Evolutionary conservation across 1,140 invertebrate genomes (phyloP), one percentile per base, ranked within the genome.

Genomic region (Berghia stephanieae): DNA sequence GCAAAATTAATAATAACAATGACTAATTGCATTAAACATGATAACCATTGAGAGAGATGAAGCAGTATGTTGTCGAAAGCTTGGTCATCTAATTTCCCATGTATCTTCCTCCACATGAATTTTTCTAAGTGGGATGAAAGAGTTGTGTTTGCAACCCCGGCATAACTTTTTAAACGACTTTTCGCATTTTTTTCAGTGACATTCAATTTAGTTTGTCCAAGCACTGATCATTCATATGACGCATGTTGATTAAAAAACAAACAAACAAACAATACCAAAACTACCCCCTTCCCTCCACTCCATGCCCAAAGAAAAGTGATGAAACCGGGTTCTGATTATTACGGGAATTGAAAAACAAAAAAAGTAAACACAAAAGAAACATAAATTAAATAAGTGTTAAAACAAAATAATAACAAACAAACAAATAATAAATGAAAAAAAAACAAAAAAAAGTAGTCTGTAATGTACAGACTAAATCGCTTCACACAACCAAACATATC

Each of bases 101-200:
- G n/a, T n/a, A n/a, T n/a, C n/a, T n/a, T n/a, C n/a, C n/a, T n/a
- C n/a, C n/a, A n/a, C n/a, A n/a, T n/a, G n/a, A n/a, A n/a, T n/a
- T n/a, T n/a, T n/a, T n/a, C n/a, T n/a, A n/a, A n/a, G n/a, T n/a
- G n/a, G n/a, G n/a, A n/a, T n/a, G n/a, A n/a, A n/a, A n/a, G n/a
- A n/a, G n/a, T n/a, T n/a, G n/a, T n/a, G n/a, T n/a, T n/a, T n/a
- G n/a, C n/a, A n/a, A n/a, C n/a, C n/a, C n/a, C 57, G 27, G 70
- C n/a, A 55, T 73, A 49, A 13, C 46, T 72, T 38, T 42, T 21
- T 49, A 77, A 27, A 34, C 66, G 67, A 36, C 42, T 18, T 72
- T 1, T 43, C 38, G 38, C 1, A 40, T 21, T n/a, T 70, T 6
- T 27, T 2, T 8, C 10, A 3, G 8, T 38, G 21, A 24, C 1